Percentiles rank a stretch among this genome's conserved stretches.
Evolutionary conservation across 2,113 vertebrate species (phyloP).

Genomic region (Datnioides undecimradiatus): DNA sequence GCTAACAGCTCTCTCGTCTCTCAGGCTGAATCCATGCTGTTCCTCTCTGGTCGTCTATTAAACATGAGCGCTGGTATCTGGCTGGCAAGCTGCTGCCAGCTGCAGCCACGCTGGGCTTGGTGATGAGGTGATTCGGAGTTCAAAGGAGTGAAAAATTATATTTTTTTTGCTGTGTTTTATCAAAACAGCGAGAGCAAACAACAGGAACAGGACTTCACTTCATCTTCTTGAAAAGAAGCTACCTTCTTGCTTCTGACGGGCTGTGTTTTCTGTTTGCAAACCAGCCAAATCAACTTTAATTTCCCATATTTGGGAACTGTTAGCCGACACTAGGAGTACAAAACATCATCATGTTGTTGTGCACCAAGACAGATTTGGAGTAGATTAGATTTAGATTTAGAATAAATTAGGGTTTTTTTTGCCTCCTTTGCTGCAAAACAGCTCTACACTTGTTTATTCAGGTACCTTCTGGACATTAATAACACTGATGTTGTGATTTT

Average conservation of each 20-base stretch:
- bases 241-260: not conserved
- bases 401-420: too few species aligned
- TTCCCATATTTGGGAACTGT: too few species aligned
- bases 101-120: conserved; percentile 23
- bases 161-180: not conserved
- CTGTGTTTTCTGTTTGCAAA: not conserved
- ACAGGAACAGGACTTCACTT: conserved; percentile 2
- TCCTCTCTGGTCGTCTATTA: conserved; percentile 42
- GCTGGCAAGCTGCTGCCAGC: conserved; percentile 27
- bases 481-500: too few species aligned
- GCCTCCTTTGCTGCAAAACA: too few species aligned
- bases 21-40: conserved; percentile 31
- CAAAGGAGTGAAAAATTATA: conserved; percentile 39
- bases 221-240: not conserved
- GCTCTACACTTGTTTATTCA: too few species aligned
- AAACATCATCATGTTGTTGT: too few species aligned
- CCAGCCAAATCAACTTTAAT: not conserved
- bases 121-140: conserved; percentile 57
- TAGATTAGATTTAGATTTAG: too few species aligned
- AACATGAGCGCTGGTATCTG: conserved; percentile 34
- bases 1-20: conserved; percentile 3
- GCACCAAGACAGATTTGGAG: too few species aligned
- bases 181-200: not conserved
- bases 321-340: too few species aligned
- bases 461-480: too few species aligned